phyloP scores from a whole-genome alignment of 2,797 vertebrate species.

The Sandelia bainsii region DNA sequence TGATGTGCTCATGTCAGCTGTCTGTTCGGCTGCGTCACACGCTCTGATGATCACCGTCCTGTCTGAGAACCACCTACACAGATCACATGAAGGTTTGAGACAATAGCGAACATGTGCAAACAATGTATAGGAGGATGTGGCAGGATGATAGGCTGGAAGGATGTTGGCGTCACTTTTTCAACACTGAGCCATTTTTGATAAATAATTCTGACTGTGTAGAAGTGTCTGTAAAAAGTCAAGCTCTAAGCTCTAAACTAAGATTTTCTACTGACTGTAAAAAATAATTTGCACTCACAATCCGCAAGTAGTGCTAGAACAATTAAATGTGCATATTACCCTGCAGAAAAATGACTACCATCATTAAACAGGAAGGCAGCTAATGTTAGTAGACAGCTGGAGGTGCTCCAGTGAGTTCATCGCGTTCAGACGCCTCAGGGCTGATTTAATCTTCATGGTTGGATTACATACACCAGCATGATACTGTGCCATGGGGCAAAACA shows the following conservation, averaged over 20 bases:
- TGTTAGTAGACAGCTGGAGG: constrained; percentile 62
- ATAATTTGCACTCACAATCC: constrained; percentile 3
- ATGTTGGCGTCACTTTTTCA: background rate
- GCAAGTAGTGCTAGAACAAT: constrained; percentile 48
- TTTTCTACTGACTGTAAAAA: background rate
- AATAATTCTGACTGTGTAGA: constrained; percentile 1
- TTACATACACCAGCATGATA: constrained; percentile 61
- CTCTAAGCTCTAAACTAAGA: background rate
- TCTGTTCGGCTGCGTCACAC: constrained; percentile 39
- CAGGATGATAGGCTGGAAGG: background rate
- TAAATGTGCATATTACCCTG: constrained; percentile 49
- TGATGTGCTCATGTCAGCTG: constrained; percentile 63
- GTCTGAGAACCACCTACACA: constrained; percentile 7
- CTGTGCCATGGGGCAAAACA: constrained; percentile 39
- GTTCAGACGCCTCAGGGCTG: constrained; percentile 44
- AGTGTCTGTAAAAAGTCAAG: background rate
- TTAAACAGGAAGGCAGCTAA: constrained; percentile 47
- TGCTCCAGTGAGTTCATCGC: constrained; percentile 54
- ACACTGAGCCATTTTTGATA: background rate
- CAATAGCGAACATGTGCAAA: background rate
- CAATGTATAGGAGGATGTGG: constrained; percentile 4
- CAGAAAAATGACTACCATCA: constrained; percentile 30
- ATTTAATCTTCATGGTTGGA: constrained; percentile 56
- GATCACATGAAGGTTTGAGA: background rate
- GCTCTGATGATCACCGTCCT: constrained; percentile 26